Evolutionary conservation across 2,888 invertebrate species (phyloP).

Genomic region (Eupithecia centaureata): DNA sequence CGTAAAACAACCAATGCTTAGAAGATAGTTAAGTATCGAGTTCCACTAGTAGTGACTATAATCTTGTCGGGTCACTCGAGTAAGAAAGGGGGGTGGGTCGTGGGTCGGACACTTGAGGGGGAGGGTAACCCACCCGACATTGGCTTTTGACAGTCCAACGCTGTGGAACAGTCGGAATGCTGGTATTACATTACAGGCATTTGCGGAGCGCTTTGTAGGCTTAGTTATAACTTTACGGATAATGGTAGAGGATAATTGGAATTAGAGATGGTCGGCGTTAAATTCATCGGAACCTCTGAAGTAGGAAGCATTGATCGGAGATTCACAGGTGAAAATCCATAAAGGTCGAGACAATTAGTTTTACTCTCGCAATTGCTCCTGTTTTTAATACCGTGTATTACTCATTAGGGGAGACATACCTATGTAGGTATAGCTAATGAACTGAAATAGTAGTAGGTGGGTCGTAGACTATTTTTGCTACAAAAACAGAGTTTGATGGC

Average conservation of each 20-base stretch:
- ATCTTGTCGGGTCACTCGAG: conserved; percentile 63
- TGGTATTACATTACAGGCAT: conserved; percentile 43
- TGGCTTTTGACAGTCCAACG: conserved; percentile 80
- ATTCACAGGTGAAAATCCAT: too few species aligned
- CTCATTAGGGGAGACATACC: too few species aligned
- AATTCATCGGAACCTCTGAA: background rate
- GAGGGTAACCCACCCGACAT: conserved; percentile 56
- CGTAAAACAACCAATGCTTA: too few species aligned
- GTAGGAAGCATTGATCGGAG: background rate
- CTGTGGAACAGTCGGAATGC: conserved; percentile 57
- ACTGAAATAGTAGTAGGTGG: too few species aligned
- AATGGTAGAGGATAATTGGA: conserved; percentile 11
- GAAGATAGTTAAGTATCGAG: too few species aligned
- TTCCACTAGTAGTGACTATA: conserved; percentile 49
- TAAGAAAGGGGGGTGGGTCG: conserved; percentile 54
- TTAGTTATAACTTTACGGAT: conserved; percentile 17
- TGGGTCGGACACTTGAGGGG: conserved; percentile 70
- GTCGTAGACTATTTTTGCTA: too few species aligned
- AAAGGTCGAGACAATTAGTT: too few species aligned
- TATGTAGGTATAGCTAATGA: too few species aligned
- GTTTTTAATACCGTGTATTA: too few species aligned
- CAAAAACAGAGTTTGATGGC: too few species aligned
- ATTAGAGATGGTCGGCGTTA: background rate
- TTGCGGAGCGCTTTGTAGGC: conserved; percentile 30
- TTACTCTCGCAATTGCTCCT: too few species aligned